Evolutionary conservation across 2,888 invertebrate species (phyloP).

Genomic region (Platycheirus rosarum): DNA sequence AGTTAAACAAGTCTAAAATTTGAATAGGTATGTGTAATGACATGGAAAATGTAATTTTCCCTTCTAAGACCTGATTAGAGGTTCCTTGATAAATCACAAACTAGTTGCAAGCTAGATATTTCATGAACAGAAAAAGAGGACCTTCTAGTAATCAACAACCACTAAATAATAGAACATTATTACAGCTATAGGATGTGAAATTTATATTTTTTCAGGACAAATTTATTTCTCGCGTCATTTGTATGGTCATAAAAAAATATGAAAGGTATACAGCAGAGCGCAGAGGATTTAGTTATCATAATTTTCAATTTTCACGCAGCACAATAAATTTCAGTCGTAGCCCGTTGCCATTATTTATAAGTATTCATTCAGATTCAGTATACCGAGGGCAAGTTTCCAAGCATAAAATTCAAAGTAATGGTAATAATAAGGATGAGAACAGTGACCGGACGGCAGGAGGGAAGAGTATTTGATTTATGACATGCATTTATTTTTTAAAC

Average conservation of each 20-base stretch:
- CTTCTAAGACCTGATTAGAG: too few relatives aligned
- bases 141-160: too few relatives aligned
- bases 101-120: conserved; percentile 27
- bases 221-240: conserved; percentile 63
- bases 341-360: conserved; percentile 19
- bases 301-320: conserved; percentile 71
- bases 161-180: conserved; percentile 51
- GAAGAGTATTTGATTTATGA: conserved; percentile 68
- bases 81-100: conserved; percentile 53
- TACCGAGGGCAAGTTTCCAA: conserved; percentile 39
- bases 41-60: conserved; percentile 47
- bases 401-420: conserved; percentile 55
- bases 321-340: conserved; percentile 64
- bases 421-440: conserved; percentile 70
- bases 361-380: conserved; percentile 2
- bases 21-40: conserved; percentile 48
- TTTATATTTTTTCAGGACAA: conserved; percentile 60
- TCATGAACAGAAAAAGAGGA: too few relatives aligned
- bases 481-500: conserved; percentile 71
- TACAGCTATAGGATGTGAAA: conserved; percentile 41
- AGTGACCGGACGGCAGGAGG: conserved; percentile 69
- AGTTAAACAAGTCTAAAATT: conserved; percentile 12
- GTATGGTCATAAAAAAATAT: conserved; percentile 35
- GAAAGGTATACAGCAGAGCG: too few relatives aligned
- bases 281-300: conserved; percentile 53